Percentiles rank a stretch among this genome's conserved stretches.
These are phyloP conservation scores for Vombatus ursinus DNA, from an alignment of 2,113 vertebrate species.

Conservation along the genomic window DNA sequence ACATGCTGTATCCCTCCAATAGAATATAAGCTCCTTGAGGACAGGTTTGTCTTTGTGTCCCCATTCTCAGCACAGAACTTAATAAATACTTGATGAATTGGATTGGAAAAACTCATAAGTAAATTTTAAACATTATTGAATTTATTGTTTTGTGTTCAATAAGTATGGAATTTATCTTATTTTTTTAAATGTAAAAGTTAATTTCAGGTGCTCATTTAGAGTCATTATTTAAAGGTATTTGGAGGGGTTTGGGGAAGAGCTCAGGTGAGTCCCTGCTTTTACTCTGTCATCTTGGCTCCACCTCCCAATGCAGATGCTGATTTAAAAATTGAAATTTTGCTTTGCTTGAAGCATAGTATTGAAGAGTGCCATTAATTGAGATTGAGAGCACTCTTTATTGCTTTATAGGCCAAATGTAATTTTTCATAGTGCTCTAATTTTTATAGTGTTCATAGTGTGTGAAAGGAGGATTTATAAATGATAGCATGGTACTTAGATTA, in stretches of 20 bases:
- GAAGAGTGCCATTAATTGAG: conserved; percentile 37
- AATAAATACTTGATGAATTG: not conserved
- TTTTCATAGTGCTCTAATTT: conserved; percentile 16
- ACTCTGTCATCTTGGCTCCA: too few relatives aligned
- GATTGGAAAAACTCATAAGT: not conserved
- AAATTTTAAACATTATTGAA: not conserved
- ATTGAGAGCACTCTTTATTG: conserved; percentile 33
- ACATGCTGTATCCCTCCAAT: not conserved
- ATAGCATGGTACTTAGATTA: conserved; percentile 32
- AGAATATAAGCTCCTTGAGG: not conserved
- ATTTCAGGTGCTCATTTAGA: not conserved
- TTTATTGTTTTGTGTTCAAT: not conserved
- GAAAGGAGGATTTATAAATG: conserved; percentile 38
- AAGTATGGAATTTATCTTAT: not conserved
- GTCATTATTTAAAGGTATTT: too few relatives aligned
- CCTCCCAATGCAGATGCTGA: not conserved
- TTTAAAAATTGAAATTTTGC: conserved; percentile 14
- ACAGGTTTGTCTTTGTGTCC: not conserved
- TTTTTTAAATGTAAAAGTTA: conserved; percentile 12
- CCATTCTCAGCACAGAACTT: not conserved
- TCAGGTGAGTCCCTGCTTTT: too few relatives aligned
- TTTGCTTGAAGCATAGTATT: conserved; percentile 36
- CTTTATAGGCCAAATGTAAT: conserved; percentile 30
- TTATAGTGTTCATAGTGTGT: conserved; percentile 8
- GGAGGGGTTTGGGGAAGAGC: too few relatives aligned